Conservation (phyloP, 2,113 vertebrate species). For the Entomyzon cyanotis region DNA sequence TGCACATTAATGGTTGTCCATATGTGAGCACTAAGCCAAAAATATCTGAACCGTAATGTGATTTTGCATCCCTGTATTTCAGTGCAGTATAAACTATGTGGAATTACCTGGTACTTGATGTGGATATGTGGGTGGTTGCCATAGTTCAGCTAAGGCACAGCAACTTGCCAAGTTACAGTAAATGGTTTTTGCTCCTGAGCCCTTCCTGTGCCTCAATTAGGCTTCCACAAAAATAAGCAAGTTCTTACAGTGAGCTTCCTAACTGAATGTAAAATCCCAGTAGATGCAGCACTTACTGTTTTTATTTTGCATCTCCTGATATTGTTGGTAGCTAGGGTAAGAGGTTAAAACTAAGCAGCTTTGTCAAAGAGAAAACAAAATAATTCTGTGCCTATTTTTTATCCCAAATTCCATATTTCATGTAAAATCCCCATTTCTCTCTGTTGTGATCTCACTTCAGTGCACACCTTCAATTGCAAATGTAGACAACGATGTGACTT, state of each 20-base stretch:
- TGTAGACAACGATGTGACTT: neutral
- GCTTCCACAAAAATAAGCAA: neutral
- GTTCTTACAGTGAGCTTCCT: neutral
- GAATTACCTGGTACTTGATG: neutral
- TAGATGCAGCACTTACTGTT: neutral
- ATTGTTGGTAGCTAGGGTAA: neutral
- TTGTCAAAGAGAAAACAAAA: neutral
- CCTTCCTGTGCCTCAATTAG: neutral
- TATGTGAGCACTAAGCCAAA: neutral
- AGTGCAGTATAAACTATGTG: neutral
- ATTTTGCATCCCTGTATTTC: neutral
- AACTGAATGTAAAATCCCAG: neutral
- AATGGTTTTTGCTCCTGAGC: neutral
- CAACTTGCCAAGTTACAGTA: neutral
- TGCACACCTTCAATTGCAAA: neutral
- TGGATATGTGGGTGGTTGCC: neutral
- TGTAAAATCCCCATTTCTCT: neutral
- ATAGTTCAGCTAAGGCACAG: neutral
- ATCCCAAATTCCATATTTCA: neutral
- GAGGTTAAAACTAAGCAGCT: neutral
- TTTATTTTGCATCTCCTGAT: neutral
- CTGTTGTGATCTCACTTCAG: neutral
- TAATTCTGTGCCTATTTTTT: neutral
- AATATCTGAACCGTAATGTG: neutral
- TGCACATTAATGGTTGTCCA: neutral